Percentiles rank a stretch among this genome's conserved stretches.
Conservation (phyloP, 2,113 vertebrate genomes). For the Coturnix japonica region DNA sequence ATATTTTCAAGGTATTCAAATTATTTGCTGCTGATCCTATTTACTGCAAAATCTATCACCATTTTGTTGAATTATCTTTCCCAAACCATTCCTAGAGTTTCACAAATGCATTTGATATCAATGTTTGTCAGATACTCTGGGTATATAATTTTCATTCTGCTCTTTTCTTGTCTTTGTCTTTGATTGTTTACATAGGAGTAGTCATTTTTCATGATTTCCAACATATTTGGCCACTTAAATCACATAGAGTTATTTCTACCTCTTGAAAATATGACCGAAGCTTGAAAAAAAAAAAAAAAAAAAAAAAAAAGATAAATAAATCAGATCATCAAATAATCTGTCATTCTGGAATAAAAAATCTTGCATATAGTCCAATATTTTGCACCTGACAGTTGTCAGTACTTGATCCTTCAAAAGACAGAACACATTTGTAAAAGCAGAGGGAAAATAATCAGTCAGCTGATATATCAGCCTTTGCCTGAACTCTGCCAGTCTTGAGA, state of each 20-base stretch:
- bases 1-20: background rate
- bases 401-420: background rate
- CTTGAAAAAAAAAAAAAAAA: background rate
- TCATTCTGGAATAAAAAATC: background rate
- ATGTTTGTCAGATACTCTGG: background rate
- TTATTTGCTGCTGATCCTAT: background rate
- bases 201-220: conserved; percentile 29
- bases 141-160: conserved; percentile 2
- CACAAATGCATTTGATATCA: conserved; percentile 31
- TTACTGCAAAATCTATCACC: conserved; percentile 3
- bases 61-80: conserved; percentile 38
- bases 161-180: conserved; percentile 23
- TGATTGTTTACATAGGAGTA: background rate
- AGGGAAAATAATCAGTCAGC: background rate
- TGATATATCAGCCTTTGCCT: background rate
- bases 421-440: background rate
- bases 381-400: background rate
- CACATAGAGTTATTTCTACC: conserved; percentile 36
- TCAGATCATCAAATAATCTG: background rate
- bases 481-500: background rate
- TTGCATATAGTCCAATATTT: background rate
- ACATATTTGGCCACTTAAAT: conserved; percentile 16
- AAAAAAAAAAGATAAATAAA: background rate
- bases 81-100: background rate
- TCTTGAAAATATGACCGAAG: conserved; percentile 29